Conservation (phyloP, 1,140 invertebrate genomes). For the Dolichoris vasculosae region DNA sequence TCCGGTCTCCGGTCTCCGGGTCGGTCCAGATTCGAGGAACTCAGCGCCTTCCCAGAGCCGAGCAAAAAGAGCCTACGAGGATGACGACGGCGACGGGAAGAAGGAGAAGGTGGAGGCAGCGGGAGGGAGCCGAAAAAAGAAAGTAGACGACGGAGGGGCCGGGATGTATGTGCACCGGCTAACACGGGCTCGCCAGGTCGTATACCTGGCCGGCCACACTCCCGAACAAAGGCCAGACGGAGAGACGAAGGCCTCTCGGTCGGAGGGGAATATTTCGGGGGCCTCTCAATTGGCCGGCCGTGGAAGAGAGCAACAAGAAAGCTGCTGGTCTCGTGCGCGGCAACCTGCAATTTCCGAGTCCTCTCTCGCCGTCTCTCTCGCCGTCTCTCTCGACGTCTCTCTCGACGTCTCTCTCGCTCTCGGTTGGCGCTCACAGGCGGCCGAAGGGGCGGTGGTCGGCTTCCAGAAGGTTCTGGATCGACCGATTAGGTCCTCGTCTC, state of each 20-base stretch:
- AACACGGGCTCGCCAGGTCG: not conserved
- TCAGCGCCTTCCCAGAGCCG: not conserved
- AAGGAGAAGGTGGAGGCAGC: slow-evolving; percentile 6
- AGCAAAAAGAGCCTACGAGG: not conserved
- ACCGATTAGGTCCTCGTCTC: slow-evolving; percentile 3
- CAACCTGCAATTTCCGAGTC: slow-evolving; percentile 49
- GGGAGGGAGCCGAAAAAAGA: not conserved
- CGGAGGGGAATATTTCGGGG: slow-evolving; percentile 29
- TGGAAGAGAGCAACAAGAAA: slow-evolving; percentile 31
- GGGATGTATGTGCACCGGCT: slow-evolving; percentile 13
- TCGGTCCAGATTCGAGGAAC: slow-evolving; percentile 47
- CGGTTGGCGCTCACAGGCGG: not conserved
- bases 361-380: not conserved
- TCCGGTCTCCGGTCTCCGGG: not conserved
- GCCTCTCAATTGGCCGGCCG: slow-evolving; percentile 15
- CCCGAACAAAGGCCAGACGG: slow-evolving; percentile 42
- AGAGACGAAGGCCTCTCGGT: not conserved
- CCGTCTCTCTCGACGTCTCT: too few species aligned
- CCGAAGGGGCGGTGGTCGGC: not conserved
- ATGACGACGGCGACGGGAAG: not conserved
- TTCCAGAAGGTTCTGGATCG: slow-evolving; percentile 8
- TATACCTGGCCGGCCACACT: slow-evolving; percentile 18
- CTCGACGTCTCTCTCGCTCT: slow-evolving; percentile 1
- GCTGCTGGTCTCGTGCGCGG: slow-evolving; percentile 14
- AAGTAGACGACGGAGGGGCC: not conserved